Percentiles rank a stretch among this genome's conserved stretches.
These are phyloP conservation scores for Peucedramus taeniatus DNA, from an alignment of 2,113 vertebrate genomes.

Conservation along the genomic window DNA sequence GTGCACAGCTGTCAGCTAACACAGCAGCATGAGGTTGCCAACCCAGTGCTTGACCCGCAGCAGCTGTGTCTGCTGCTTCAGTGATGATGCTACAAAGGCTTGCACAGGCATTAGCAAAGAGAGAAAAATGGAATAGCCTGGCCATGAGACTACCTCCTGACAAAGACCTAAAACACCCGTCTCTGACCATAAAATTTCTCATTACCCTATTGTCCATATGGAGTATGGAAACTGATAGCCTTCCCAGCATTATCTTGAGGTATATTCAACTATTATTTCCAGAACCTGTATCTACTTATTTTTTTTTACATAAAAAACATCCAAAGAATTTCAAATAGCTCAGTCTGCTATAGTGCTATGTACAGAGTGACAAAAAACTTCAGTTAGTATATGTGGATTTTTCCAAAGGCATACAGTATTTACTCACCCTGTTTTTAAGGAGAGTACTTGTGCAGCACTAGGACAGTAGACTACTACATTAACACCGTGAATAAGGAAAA, in stretches of 20 bases:
- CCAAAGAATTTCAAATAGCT: neutral
- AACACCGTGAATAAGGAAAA: neutral
- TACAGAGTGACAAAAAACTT: neutral
- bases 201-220: neutral
- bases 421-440: neutral
- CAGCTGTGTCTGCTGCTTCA: neutral
- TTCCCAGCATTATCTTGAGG: neutral
- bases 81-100: neutral
- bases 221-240: neutral
- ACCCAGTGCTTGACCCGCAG: neutral
- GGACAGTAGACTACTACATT: neutral
- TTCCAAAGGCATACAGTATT: neutral
- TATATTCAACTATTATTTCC: neutral
- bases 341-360: neutral
- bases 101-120: neutral
- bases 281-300: neutral
- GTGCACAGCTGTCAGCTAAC: neutral
- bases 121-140: neutral
- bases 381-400: neutral
- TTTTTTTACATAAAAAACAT: neutral
- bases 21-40: neutral
- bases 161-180: neutral
- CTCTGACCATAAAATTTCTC: neutral
- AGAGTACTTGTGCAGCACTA: neutral
- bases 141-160: neutral